Conservation (phyloP, 1,140 invertebrate genomes). For the Metaphire vulgaris region DNA sequence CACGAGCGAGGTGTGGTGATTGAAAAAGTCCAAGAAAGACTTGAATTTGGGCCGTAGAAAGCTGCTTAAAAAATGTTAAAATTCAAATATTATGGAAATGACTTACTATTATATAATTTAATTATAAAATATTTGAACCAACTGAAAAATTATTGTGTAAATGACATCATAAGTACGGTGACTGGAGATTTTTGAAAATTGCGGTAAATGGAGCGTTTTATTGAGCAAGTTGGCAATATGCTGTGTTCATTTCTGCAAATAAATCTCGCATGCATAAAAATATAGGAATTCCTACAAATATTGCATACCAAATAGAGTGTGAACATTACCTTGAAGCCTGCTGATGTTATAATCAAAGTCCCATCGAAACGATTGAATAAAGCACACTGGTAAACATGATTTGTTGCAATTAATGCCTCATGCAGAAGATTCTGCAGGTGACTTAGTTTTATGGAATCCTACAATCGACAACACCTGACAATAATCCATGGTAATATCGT, state of each 20-base stretch:
- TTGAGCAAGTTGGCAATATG: too few relatives aligned
- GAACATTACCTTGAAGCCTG: conserved; percentile 47
- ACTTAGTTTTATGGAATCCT: conserved; percentile 51
- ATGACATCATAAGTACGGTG: too few relatives aligned
- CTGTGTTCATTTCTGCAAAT: too few relatives aligned
- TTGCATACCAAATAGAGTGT: too few relatives aligned
- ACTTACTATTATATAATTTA: conserved; percentile 9
- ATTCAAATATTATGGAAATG: conserved; percentile 6
- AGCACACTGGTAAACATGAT: conserved; percentile 50
- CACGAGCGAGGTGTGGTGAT: conserved; percentile 47
- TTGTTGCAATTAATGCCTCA: conserved; percentile 48
- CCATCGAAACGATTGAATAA: conserved; percentile 44
- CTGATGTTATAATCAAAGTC: conserved; percentile 40
- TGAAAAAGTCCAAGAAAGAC: conserved; percentile 48
- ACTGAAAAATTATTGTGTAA: too few relatives aligned
- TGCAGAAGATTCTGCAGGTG: conserved; percentile 51
- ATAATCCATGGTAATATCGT: too few relatives aligned
- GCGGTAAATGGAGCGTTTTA: too few relatives aligned
- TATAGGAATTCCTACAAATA: too few relatives aligned
- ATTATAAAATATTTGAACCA: too few relatives aligned
- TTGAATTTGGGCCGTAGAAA: conserved; percentile 45
- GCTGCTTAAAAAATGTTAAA: conserved; percentile 33
- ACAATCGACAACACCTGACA: too few relatives aligned
- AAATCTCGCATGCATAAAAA: too few relatives aligned
- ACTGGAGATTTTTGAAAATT: too few relatives aligned